Evolutionary conservation across 2,888 invertebrate species (phyloP).

Genomic region (Brachypalpus laphriformis): DNA sequence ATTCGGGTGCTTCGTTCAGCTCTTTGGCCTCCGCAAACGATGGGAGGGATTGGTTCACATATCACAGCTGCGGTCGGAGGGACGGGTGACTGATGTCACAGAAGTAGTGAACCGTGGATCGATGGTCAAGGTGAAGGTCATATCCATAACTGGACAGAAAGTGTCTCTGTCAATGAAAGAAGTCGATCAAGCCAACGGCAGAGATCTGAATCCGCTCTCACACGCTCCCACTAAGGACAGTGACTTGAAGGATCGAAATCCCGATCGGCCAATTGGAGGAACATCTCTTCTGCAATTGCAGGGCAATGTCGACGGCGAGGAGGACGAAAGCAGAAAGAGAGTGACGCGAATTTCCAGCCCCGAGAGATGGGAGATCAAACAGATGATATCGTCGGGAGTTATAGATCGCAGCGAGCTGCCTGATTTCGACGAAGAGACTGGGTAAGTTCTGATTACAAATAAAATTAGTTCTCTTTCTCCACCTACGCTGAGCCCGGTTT

Average conservation of each 20-base stretch:
- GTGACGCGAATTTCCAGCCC: slow-evolving; percentile 97
- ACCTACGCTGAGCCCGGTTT: too few relatives aligned
- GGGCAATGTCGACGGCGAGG: slow-evolving; percentile 88
- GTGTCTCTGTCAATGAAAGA: slow-evolving; percentile 98
- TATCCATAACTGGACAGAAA: slow-evolving; percentile 96
- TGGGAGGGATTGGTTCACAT: slow-evolving; percentile 99
- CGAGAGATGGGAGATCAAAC: slow-evolving; percentile 98
- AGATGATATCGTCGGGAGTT: slow-evolving; percentile 96
- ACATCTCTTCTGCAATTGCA: slow-evolving; percentile 85
- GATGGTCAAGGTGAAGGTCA: slow-evolving; percentile 95
- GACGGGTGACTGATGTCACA: slow-evolving; percentile 95
- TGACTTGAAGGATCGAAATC: slow-evolving; percentile 88
- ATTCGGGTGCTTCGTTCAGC: slow-evolving; percentile 99
- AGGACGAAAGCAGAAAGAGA: slow-evolving; percentile 91
- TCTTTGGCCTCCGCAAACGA: slow-evolving; percentile 93
- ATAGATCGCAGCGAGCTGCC: slow-evolving; percentile 97
- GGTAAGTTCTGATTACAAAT: slow-evolving; percentile 83
- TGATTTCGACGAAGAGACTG: slow-evolving; percentile 98
- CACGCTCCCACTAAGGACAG: slow-evolving; percentile 86
- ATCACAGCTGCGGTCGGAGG: slow-evolving; percentile 95
- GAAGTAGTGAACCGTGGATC: slow-evolving; percentile 96
- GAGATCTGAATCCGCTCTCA: slow-evolving; percentile 95
- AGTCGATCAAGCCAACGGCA: slow-evolving; percentile 97
- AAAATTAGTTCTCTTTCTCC: too few relatives aligned
- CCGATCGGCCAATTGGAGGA: slow-evolving; percentile 92